Evolutionary conservation across 2,797 vertebrate species (phyloP).

Genomic region (Cetoscarus ocellatus): DNA sequence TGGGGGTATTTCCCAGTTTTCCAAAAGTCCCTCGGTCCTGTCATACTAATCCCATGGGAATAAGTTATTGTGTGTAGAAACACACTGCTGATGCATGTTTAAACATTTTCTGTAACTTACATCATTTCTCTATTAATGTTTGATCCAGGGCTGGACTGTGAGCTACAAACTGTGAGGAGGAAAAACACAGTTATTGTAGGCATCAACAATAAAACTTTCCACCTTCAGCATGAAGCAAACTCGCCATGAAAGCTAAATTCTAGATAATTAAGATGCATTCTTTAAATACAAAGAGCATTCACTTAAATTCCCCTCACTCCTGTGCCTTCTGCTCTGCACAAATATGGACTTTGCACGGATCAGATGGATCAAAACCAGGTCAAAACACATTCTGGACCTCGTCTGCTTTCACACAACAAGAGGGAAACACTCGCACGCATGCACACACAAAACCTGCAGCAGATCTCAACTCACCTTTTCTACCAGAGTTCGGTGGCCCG

Average conservation of each 20-base stretch:
- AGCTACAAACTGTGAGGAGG: slow-evolving; percentile 41
- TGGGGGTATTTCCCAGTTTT: too few relatives aligned
- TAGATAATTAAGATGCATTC: not conserved
- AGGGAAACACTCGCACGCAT: slow-evolving; percentile 25
- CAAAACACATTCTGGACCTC: slow-evolving; percentile 34
- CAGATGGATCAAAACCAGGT: slow-evolving; percentile 24
- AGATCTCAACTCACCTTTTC: slow-evolving; percentile 95
- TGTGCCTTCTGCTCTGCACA: slow-evolving; percentile 38
- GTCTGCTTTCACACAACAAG: slow-evolving; percentile 21
- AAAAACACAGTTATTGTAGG: slow-evolving; percentile 14
- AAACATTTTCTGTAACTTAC: slow-evolving; percentile 25
- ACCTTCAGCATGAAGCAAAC: not conserved
- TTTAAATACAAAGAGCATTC: not conserved
- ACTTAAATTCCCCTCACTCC: not conserved
- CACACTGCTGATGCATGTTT: slow-evolving; percentile 1
- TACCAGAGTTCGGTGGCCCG: slow-evolving; percentile 93
- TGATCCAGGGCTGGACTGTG: slow-evolving; percentile 49
- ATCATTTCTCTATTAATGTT: slow-evolving; percentile 39
- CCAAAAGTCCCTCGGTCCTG: too few relatives aligned
- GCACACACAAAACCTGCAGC: slow-evolving; percentile 57
- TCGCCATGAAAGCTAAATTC: not conserved
- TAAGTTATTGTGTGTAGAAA: slow-evolving; percentile 7
- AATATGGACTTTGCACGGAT: slow-evolving; percentile 61
- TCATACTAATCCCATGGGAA: too few relatives aligned
- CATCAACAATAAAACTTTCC: slow-evolving; percentile 1